A percentile compares a stretch with the other conserved stretches of the same genome.
phyloP scores from a whole-genome alignment of 1,140 invertebrate genomes.

The Lasioglossum baleicum region DNA sequence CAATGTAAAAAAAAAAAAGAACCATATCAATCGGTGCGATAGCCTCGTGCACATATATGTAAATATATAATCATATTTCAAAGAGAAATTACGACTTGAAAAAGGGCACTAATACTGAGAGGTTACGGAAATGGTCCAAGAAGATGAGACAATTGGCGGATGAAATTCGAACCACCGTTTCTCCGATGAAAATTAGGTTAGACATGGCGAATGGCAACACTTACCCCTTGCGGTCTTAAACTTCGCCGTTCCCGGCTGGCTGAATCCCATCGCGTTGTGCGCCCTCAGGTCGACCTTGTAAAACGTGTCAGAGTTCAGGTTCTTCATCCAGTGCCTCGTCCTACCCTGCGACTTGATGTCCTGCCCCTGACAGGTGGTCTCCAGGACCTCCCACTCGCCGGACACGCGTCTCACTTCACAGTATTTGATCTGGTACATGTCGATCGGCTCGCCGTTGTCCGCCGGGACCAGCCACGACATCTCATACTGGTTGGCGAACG shows the following conservation, averaged over 20 bases:
- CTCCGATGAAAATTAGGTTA: neutral
- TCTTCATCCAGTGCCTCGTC: constrained; percentile 84
- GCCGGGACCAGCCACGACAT: constrained; percentile 90
- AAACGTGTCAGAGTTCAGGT: constrained; percentile 86
- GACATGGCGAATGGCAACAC: constrained; percentile 66
- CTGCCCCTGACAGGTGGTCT: constrained; percentile 81
- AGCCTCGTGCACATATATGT: constrained; percentile 56
- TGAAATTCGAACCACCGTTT: constrained; percentile 26
- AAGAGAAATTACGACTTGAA: constrained; percentile 57
- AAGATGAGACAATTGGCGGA: constrained; percentile 25
- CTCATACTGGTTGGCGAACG: constrained; percentile 88
- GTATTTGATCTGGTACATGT: constrained; percentile 89
- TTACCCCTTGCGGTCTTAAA: constrained; percentile 93
- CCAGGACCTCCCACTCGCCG: constrained; percentile 83
- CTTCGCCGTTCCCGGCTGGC: constrained; percentile 86
- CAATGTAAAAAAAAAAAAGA: constrained; percentile 24
- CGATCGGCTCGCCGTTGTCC: constrained; percentile 93
- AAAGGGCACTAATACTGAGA: constrained; percentile 51
- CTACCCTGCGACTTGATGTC: constrained; percentile 82
- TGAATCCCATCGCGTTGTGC: constrained; percentile 91
- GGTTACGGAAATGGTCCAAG: neutral
- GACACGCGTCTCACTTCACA: constrained; percentile 84
- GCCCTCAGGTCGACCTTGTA: constrained; percentile 92
- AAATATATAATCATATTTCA: constrained; percentile 43
- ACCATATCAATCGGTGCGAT: constrained; percentile 57